These are phyloP conservation scores for Lingula anatina DNA, from an alignment of 2,888 invertebrate genomes.

Conservation along the genomic window DNA sequence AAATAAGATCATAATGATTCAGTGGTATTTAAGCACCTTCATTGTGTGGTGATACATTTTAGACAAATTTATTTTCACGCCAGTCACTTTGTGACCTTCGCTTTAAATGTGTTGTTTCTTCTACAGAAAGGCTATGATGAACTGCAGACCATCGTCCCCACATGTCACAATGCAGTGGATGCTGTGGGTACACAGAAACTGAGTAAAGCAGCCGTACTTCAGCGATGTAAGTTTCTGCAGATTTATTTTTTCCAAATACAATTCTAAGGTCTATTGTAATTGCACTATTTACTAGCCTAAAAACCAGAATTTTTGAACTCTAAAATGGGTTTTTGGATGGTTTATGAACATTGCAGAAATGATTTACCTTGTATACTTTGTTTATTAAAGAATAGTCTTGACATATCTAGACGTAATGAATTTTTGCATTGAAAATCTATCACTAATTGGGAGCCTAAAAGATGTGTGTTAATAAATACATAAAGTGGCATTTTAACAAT, in stretches of 20 bases:
- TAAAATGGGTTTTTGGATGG: neutral
- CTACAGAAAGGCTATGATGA: slow-evolving; percentile 82
- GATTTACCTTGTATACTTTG: neutral
- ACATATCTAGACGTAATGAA: neutral
- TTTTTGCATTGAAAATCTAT: neutral
- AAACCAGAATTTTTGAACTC: no score
- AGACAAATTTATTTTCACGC: no score
- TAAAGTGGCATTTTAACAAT: no score
- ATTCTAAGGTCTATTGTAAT: neutral
- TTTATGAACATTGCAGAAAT: neutral
- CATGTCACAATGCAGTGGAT: slow-evolving; percentile 81
- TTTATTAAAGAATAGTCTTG: neutral
- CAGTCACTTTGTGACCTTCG: no score
- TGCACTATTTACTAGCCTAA: neutral
- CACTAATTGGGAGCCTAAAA: neutral
- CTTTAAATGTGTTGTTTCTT: no score
- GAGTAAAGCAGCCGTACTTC: slow-evolving; percentile 91
- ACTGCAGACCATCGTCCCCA: slow-evolving; percentile 86
- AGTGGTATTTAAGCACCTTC: no score
- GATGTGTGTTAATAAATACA: no score
- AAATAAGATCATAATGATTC: no score
- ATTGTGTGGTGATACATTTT: no score
- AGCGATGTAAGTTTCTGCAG: slow-evolving; percentile 72
- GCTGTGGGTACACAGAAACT: slow-evolving; percentile 76
- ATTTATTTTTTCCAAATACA: no score